phyloP scores from a whole-genome alignment of 2,797 vertebrate genomes.

The Perodicticus potto region DNA sequence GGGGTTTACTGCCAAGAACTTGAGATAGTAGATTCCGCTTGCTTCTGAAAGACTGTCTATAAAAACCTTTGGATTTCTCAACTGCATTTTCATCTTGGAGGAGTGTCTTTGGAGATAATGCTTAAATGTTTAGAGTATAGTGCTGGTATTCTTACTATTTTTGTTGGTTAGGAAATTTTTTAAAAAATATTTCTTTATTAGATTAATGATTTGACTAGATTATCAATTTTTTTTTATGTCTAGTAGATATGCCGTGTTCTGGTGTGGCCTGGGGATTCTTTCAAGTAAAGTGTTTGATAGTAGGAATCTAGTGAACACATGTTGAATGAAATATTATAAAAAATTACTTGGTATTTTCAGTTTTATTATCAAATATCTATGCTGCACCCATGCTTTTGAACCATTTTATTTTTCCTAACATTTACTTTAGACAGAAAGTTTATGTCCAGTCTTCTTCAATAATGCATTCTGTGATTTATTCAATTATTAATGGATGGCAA shows the following conservation, averaged over 20 bases:
- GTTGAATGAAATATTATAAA: background rate
- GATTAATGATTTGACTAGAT: background rate
- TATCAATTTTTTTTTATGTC: background rate
- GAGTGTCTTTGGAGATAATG: background rate
- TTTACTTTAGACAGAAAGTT: background rate
- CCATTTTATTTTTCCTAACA: background rate
- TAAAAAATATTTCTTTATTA: background rate
- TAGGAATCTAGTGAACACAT: background rate
- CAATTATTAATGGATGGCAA: conserved; percentile 4
- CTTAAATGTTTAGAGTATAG: background rate
- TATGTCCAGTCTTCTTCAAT: background rate
- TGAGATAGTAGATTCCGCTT: background rate
- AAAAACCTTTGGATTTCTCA: background rate
- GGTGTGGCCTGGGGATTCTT: background rate
- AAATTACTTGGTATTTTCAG: background rate
- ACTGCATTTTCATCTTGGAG: background rate
- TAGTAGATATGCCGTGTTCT: background rate
- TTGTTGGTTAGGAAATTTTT: background rate
- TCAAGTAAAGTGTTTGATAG: background rate
- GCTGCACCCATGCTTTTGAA: background rate
- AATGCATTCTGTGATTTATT: background rate
- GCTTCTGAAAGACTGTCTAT: background rate
- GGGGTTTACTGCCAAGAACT: background rate
- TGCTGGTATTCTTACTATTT: background rate
- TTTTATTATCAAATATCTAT: background rate